Conservation (phyloP, 2,888 invertebrate species). For the Sussaba pulchella region DNA sequence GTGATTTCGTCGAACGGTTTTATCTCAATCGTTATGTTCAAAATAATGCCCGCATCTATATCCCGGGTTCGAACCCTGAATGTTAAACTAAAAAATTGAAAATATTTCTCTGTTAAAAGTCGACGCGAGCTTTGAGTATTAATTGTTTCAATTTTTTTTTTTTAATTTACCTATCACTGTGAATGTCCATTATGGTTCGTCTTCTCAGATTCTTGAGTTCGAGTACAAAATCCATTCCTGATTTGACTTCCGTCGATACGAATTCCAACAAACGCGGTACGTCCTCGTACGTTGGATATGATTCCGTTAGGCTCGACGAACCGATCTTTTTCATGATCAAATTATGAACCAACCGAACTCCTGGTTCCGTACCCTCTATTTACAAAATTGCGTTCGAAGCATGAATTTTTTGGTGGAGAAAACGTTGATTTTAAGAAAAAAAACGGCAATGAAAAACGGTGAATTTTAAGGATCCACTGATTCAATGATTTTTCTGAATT, state of each 20-base stretch:
- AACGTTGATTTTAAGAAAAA: not conserved
- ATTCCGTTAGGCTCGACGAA: conserved; percentile 51
- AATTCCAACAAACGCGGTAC: conserved; percentile 73
- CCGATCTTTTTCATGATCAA: conserved; percentile 74
- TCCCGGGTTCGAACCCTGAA: conserved; percentile 73
- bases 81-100: conserved; percentile 72
- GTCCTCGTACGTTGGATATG: conserved; percentile 71
- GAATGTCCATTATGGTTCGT: conserved; percentile 72
- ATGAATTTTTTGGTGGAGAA: too few relatives aligned
- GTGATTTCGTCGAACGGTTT: conserved; percentile 74
- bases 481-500: not conserved
- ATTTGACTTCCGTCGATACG: conserved; percentile 74
- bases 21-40: conserved; percentile 73
- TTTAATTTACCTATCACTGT: conserved; percentile 71
- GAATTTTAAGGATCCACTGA: too few relatives aligned
- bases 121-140: not conserved
- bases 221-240: conserved; percentile 77
- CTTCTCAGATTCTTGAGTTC: conserved; percentile 73
- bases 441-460: not conserved
- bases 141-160: conserved; percentile 17
- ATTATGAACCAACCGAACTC: conserved; percentile 74
- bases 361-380: conserved; percentile 68
- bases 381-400: not conserved
- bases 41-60: conserved; percentile 71
- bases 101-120: too few relatives aligned